Conservation (phyloP, 2,113 vertebrate genomes). For the Hippolais icterina region DNA sequence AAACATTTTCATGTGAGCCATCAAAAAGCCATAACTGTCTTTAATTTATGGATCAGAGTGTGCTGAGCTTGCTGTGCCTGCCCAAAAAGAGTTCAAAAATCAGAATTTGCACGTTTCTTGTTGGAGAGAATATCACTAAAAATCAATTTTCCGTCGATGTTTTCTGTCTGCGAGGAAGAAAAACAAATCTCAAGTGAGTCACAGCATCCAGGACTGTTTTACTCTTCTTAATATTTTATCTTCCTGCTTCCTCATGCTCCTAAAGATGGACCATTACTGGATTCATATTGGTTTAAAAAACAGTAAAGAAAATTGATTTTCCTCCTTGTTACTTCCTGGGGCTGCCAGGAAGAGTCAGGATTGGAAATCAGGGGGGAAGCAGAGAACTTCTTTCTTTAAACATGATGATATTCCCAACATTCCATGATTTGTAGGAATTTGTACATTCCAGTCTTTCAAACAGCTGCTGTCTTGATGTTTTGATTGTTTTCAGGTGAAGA, state of each 20-base stretch:
- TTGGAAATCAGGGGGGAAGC: background rate
- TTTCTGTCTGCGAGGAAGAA: background rate
- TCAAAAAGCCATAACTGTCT: background rate
- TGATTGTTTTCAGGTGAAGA: background rate
- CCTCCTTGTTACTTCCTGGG: background rate
- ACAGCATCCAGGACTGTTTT: background rate
- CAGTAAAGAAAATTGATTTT: background rate
- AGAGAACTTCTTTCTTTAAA: background rate
- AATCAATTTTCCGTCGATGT: background rate
- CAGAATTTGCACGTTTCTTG: background rate
- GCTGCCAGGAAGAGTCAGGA: background rate
- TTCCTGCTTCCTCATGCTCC: background rate
- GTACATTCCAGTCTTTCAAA: background rate
- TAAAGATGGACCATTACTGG: background rate
- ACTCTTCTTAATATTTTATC: background rate
- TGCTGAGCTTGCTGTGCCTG: background rate
- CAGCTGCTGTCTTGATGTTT: background rate
- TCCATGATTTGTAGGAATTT: background rate
- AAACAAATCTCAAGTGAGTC: background rate
- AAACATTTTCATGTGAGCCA: background rate
- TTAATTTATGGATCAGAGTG: background rate
- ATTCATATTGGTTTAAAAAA: background rate
- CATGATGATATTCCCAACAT: fast-evolving
- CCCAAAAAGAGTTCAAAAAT: background rate
- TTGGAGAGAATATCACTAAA: no score